Base-by-base conservation (phyloP, 2,113 vertebrate species). In the Rana temporaria region DNA sequence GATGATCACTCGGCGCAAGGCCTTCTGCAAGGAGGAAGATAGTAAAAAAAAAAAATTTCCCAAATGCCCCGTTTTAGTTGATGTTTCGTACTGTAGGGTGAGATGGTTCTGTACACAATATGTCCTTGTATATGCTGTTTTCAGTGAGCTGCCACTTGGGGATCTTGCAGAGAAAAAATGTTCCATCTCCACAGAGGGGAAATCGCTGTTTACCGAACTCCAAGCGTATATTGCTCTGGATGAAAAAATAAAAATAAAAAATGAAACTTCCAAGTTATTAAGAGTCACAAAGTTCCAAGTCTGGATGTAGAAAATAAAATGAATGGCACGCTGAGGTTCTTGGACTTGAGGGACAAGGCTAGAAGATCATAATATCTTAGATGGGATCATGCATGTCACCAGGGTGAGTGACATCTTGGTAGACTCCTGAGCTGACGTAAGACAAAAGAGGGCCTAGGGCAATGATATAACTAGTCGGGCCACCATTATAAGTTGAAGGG, bases 1-100 rank as follows among this genome's bases (percentile, higher is more conserved):
- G 52, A 56, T 20, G 55, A 80, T 80, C 78, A 70, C 53, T 70
- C 66, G 56, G 32, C 60, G 52, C 32, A 80, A 70, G 30, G 66
- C 56, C 59, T 69, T 80, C 56, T 69, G 78, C 55, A 70, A 71
- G 56, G 57, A 60, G 55, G 78, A 70, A 59, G 78, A 69, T 32
- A 70, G 66, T 80, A 60, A 69, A 69, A 24, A 67, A 64, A 78
- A 56, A 65, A 66, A 70, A 26, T 30, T 80, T 70, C 78, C 78
- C 78, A 56, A 48, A 26, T 62, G 78, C 53, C 78, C 78, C 38
- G 34, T 80, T 80, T 57, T 18, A 68, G 56, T 70, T 80, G 67
- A 80, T 80, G 78, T 69, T 34, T 80, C 60, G 67, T 80, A 69
- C 78, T 70, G 53, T 80, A 60, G 78, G 78, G 78, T 80, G 78